Conservation (phyloP, 2,113 vertebrate species). For the Aegotheles bennettii region DNA sequence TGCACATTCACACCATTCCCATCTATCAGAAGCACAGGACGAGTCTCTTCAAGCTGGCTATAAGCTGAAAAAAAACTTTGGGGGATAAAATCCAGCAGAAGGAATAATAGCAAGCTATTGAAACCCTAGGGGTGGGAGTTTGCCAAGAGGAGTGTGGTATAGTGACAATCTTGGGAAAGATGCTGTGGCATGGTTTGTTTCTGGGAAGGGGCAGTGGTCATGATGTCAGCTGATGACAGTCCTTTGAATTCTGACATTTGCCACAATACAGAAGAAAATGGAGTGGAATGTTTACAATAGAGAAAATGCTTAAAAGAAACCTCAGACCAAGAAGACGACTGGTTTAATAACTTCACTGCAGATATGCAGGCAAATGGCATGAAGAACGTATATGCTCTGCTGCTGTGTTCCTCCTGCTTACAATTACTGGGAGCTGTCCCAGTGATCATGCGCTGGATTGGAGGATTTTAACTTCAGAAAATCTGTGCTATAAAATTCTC, state of each 20-base stretch:
- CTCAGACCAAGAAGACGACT: neutral
- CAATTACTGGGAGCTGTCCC: neutral
- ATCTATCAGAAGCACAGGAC: neutral
- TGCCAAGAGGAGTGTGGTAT: neutral
- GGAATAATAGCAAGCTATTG: neutral
- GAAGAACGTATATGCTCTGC: neutral
- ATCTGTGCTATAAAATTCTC: neutral
- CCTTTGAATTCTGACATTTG: constrained; percentile 6
- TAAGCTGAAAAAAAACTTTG: neutral
- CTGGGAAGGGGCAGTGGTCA: neutral
- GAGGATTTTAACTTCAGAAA: neutral
- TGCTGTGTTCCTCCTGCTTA: neutral
- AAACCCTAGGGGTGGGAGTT: neutral
- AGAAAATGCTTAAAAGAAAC: neutral
- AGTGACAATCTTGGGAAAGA: neutral
- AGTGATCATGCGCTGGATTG: neutral
- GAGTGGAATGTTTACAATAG: neutral
- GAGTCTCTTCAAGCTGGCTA: neutral
- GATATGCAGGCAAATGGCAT: neutral
- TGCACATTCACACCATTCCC: neutral
- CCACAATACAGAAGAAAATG: neutral
- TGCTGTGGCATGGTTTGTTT: neutral
- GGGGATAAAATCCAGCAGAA: neutral
- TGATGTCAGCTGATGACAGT: neutral
- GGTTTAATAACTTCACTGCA: neutral